Evolutionary conservation across 2,888 invertebrate genomes (phyloP).

Genomic region (Cordilura impudica): DNA sequence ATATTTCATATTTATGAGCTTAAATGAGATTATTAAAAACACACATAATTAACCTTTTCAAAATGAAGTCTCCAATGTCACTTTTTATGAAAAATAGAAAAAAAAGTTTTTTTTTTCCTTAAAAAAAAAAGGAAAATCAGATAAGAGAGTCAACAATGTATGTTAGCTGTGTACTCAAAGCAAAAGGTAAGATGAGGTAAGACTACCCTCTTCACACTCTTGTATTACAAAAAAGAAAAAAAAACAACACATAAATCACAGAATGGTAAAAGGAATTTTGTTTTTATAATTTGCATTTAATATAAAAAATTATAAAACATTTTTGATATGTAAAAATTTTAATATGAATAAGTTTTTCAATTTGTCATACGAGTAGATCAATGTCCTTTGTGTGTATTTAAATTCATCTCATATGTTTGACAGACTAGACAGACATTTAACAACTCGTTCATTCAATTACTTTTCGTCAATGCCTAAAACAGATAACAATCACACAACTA

Average conservation of each 20-base stretch:
- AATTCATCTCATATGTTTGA: neutral
- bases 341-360: neutral
- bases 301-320: neutral
- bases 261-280: neutral
- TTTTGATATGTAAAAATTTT: neutral
- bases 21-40: constrained; percentile 10
- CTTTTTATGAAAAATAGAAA: constrained; percentile 12
- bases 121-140: constrained; percentile 22
- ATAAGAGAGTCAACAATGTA: constrained; percentile 35
- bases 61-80: constrained; percentile 30
- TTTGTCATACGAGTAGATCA: constrained; percentile 21
- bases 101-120: neutral
- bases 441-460: neutral
- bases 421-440: neutral
- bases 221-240: neutral
- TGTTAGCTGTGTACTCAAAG: neutral
- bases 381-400: constrained; percentile 19
- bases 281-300: constrained; percentile 23
- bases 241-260: neutral
- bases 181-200: neutral
- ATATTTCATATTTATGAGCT: neutral
- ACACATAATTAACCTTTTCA: constrained; percentile 49
- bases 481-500: constrained; percentile 26
- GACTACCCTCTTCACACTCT: constrained; percentile 16
- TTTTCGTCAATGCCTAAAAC: constrained; percentile 20